These are phyloP conservation scores for Cephus cinctus DNA, from an alignment of 1,140 invertebrate species.

Conservation along the genomic window DNA sequence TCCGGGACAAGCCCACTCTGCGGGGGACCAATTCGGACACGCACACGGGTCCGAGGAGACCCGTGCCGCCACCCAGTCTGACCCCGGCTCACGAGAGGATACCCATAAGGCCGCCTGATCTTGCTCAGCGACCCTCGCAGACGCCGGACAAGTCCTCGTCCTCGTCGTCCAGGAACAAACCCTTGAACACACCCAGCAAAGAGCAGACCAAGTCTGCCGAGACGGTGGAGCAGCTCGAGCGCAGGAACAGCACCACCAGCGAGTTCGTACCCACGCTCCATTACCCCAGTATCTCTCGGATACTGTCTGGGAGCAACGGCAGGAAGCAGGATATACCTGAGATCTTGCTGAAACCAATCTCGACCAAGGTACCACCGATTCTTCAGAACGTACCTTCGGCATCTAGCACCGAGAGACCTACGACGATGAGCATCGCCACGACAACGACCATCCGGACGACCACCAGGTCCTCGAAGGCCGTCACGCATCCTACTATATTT, in stretches of 20 bases:
- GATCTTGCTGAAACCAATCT: constrained; percentile 67
- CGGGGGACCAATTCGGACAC: constrained; percentile 67
- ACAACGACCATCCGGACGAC: constrained; percentile 18
- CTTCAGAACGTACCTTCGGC: constrained; percentile 26
- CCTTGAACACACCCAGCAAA: constrained; percentile 60
- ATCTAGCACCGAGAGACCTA: constrained; percentile 32
- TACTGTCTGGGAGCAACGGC: constrained; percentile 78
- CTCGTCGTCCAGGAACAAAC: constrained; percentile 63
- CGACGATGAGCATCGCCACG: constrained; percentile 12
- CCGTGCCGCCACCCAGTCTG: constrained; percentile 72
- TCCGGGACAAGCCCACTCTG: constrained; percentile 79
- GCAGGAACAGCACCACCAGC: constrained; percentile 46
- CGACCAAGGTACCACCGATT: constrained; percentile 58
- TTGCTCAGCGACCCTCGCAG: constrained; percentile 56
- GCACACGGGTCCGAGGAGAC: constrained; percentile 64
- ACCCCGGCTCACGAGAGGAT: constrained; percentile 77
- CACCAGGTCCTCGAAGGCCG: constrained; percentile 18
- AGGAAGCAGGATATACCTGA: constrained; percentile 76
- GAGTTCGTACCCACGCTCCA: constrained; percentile 65
- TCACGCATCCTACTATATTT: constrained; percentile 46
- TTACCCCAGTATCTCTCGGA: constrained; percentile 73
- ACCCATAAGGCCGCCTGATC: constrained; percentile 68
- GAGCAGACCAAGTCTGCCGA: constrained; percentile 46
- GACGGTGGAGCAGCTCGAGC: constrained; percentile 27
- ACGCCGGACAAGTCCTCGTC: constrained; percentile 48